phyloP scores from a whole-genome alignment of 92 coral and sea anemone species.

The Paramuricea clavata region DNA sequence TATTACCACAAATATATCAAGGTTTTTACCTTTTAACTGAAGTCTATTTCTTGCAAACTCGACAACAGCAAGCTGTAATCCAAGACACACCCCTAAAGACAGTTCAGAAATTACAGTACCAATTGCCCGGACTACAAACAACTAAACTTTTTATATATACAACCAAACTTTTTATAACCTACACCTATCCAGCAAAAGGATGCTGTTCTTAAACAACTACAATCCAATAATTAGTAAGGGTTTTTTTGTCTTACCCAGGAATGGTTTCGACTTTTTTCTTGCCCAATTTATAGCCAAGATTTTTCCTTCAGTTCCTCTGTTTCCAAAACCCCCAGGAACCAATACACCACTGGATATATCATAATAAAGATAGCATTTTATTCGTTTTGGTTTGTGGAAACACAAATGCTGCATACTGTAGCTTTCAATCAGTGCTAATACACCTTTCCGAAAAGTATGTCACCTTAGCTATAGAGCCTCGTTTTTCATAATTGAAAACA shows the following conservation, averaged over 20 bases:
- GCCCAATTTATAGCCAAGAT: constrained; percentile 98
- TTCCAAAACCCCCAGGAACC: constrained; percentile 99
- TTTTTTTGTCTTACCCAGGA: constrained; percentile 69
- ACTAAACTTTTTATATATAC: too few species aligned
- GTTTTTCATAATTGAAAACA: too few species aligned
- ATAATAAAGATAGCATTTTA: not conserved
- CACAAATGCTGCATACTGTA: too few species aligned
- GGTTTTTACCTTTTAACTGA: constrained; percentile 83
- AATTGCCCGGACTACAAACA: too few species aligned
- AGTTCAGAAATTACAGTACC: too few species aligned
- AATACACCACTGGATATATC: constrained; percentile 79
- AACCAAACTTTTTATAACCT: too few species aligned
- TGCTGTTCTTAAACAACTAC: not conserved
- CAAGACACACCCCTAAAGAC: constrained; percentile 90
- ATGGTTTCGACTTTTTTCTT: constrained; percentile 83
- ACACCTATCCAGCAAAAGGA: too few species aligned
- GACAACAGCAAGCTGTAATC: constrained; percentile 96
- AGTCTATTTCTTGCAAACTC: constrained; percentile 91
- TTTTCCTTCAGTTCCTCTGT: constrained; percentile 93
- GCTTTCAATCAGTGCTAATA: too few species aligned
- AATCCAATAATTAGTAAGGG: not conserved
- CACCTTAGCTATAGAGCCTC: too few species aligned
- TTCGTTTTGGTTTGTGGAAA: too few species aligned
- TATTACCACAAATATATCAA: too few species aligned
- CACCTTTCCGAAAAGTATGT: too few species aligned